Evolutionary conservation across 1,140 invertebrate genomes (phyloP).

Genomic region (Lucilia sericata): DNA sequence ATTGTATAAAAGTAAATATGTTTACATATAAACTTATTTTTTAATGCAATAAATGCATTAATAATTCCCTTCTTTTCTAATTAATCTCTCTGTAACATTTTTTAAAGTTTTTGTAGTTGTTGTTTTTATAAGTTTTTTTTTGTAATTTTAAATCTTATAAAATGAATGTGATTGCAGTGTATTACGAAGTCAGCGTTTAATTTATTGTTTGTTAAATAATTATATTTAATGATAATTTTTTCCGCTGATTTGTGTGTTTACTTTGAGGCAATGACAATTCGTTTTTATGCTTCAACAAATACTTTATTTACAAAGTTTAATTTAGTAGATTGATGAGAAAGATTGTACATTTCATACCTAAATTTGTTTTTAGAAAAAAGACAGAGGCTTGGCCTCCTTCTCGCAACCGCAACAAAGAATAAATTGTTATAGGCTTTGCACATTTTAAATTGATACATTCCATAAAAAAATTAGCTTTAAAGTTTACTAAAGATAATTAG

Average conservation of each 20-base stretch:
- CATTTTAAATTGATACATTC: no score
- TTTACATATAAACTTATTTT: not conserved
- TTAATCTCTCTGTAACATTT: not conserved
- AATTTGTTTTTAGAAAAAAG: no score
- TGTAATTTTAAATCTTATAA: not conserved
- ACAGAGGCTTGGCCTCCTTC: no score
- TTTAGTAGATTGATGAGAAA: no score
- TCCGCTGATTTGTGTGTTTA: not conserved
- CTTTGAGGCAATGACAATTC: not conserved
- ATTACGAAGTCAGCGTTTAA: not conserved
- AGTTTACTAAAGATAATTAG: no score
- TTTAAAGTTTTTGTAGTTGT: not conserved
- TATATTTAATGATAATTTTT: not conserved
- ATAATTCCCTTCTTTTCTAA: not conserved
- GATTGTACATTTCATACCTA: no score
- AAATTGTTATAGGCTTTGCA: no score
- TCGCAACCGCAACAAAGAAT: no score
- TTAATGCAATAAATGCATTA: not conserved
- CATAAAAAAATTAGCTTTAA: no score
- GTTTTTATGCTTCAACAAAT: not conserved
- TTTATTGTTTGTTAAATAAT: constrained; percentile 1
- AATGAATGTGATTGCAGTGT: not conserved
- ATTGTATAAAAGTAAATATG: not conserved
- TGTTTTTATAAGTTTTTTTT: not conserved
- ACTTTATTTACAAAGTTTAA: not conserved